phyloP scores from a whole-genome alignment of 92 coral and sea anemone genomes.

The Palythoa grandis region DNA sequence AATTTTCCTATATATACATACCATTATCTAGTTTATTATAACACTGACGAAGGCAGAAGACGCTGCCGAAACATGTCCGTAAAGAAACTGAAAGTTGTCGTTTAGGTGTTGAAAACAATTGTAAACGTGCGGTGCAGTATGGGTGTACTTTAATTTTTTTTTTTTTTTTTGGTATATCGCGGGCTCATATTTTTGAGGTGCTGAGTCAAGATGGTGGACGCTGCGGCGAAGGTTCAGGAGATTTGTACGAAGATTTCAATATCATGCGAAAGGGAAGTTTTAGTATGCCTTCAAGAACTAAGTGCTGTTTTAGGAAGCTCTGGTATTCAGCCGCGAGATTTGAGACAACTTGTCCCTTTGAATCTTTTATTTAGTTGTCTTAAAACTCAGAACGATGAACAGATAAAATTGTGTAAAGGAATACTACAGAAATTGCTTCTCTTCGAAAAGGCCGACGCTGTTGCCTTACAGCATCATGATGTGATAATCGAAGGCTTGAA shows the following conservation, averaged over 20 bases:
- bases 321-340: slow-evolving; percentile 62
- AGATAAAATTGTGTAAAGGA: slow-evolving; percentile 70
- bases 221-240: slow-evolving; percentile 62
- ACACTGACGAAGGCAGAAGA: too few relatives aligned
- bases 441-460: slow-evolving; percentile 79
- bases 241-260: slow-evolving; percentile 72
- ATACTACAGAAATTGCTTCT: slow-evolving; percentile 81
- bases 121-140: too few relatives aligned
- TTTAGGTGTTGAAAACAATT: too few relatives aligned
- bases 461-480: slow-evolving; percentile 78
- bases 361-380: slow-evolving; percentile 70
- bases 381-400: slow-evolving; percentile 69
- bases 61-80: too few relatives aligned
- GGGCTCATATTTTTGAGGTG: background rate
- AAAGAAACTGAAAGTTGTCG: too few relatives aligned
- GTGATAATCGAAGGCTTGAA: slow-evolving; percentile 90
- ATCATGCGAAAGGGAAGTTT: slow-evolving; percentile 64
- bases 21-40: too few relatives aligned
- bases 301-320: slow-evolving; percentile 73
- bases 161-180: background rate
- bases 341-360: slow-evolving; percentile 67
- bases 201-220: slow-evolving; percentile 82
- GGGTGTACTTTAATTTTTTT: too few relatives aligned
- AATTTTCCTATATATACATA: too few relatives aligned
- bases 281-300: slow-evolving; percentile 61